Percentiles rank a stretch among this genome's conserved stretches.
Evolutionary conservation across 2,797 vertebrate genomes (phyloP).

Genomic region (Tarsius wallacei): DNA sequence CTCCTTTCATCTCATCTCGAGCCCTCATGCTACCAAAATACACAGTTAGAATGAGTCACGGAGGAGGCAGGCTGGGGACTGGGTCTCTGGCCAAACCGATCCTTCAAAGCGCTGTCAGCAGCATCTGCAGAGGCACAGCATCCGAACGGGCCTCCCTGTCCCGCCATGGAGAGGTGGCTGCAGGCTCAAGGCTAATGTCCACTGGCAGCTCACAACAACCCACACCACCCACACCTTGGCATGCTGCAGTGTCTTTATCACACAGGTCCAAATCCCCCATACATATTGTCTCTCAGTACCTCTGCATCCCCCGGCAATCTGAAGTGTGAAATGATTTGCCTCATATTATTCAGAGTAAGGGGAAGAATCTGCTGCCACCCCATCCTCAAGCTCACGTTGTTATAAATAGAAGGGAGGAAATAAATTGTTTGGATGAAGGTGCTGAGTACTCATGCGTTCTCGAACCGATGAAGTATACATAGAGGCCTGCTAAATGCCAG

Average conservation of each 20-base stretch:
- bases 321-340: not conserved
- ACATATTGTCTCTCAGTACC: not conserved
- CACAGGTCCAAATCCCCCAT: not conserved
- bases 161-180: not conserved
- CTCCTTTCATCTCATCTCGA: not conserved
- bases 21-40: slow-evolving; percentile 52
- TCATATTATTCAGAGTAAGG: not conserved
- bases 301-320: not conserved
- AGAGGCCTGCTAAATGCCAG: not conserved
- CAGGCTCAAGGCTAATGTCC: not conserved
- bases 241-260: not conserved
- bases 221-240: not conserved
- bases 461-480: not conserved
- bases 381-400: not conserved
- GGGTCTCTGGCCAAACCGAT: slow-evolving; percentile 67
- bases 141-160: not conserved
- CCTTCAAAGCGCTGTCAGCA: not conserved
- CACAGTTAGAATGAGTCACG: slow-evolving; percentile 61
- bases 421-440: not conserved
- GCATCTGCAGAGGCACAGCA: not conserved
- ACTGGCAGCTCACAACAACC: not conserved
- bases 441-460: not conserved
- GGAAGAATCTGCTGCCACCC: not conserved
- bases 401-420: not conserved
- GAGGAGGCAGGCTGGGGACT: slow-evolving; percentile 37